A percentile compares a stretch with the other conserved stretches of the same genome.
Evolutionary conservation across 92 coral and sea anemone species (phyloP).

Genomic region (Palythoa grandis): DNA sequence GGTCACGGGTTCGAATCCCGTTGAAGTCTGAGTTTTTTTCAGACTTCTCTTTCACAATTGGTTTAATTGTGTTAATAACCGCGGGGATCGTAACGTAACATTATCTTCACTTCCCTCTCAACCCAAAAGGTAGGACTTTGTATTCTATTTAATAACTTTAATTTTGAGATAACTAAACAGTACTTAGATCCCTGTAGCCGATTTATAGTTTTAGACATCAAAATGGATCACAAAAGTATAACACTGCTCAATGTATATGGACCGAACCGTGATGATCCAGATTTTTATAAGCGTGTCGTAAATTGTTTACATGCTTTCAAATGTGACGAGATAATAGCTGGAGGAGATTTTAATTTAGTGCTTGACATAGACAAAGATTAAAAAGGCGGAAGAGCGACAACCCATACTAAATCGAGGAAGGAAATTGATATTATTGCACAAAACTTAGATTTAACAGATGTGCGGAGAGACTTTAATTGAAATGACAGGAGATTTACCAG

Average conservation of each 20-base stretch:
- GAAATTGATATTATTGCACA: too few species aligned
- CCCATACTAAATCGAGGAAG: too few species aligned
- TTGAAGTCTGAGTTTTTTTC: too few species aligned
- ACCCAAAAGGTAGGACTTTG: slow-evolving; percentile 13
- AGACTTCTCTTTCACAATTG: too few species aligned
- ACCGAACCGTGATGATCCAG: slow-evolving; percentile 3
- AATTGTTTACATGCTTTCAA: background rate
- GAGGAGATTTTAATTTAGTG: background rate
- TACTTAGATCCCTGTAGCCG: background rate
- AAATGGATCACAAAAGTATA: background rate
- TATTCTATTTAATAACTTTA: slow-evolving; percentile 14
- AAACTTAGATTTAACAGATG: too few species aligned
- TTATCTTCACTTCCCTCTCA: too few species aligned
- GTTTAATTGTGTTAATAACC: too few species aligned
- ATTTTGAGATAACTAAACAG: slow-evolving; percentile 1
- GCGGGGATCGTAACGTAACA: too few species aligned
- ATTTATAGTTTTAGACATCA: slow-evolving; percentile 6
- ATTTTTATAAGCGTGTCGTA: background rate
- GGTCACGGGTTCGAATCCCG: too few species aligned
- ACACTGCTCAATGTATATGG: slow-evolving; percentile 16
- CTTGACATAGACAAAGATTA: slow-evolving; percentile 4
- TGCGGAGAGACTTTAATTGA: too few species aligned
- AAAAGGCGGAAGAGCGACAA: too few species aligned
- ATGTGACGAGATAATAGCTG: background rate
- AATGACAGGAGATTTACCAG: too few species aligned